Conservation (phyloP, 2,888 invertebrate species). For the Dicyrtoma fusca region DNA sequence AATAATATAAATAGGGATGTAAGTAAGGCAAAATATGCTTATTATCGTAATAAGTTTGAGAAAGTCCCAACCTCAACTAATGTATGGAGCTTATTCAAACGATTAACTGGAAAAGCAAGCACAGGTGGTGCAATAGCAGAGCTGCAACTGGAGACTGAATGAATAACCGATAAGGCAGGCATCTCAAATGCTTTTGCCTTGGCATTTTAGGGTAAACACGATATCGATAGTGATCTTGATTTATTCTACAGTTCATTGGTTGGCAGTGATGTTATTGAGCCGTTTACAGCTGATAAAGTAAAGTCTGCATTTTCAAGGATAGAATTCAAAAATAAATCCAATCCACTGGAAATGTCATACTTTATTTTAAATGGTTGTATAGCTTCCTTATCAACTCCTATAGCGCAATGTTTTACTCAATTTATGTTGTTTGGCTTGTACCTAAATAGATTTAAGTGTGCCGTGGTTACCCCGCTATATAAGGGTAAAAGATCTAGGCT, state of each 20-base stretch:
- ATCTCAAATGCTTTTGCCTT: not conserved
- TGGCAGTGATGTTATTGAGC: not conserved
- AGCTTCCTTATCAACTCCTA: not conserved
- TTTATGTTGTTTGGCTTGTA: conserved; percentile 12
- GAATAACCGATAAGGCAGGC: no score
- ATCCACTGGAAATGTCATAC: not conserved
- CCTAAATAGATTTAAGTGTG: conserved; percentile 30
- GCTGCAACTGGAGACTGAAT: no score
- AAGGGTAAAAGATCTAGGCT: conserved; percentile 43
- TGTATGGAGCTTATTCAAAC: no score
- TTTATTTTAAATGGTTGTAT: not conserved
- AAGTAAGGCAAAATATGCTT: no score
- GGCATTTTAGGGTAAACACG: not conserved
- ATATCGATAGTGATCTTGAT: not conserved
- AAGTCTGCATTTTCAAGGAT: not conserved
- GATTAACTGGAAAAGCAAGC: no score
- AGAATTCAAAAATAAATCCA: not conserved
- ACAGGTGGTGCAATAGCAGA: no score
- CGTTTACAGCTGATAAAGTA: not conserved
- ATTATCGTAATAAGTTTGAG: no score
- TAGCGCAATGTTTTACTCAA: conserved; percentile 9
- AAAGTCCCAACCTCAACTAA: no score
- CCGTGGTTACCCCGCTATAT: conserved; percentile 34
- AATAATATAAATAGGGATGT: no score
- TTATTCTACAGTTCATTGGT: not conserved